Base-by-base conservation (phyloP, 1,140 invertebrate genomes). In the Heliconius melpomene region DNA sequence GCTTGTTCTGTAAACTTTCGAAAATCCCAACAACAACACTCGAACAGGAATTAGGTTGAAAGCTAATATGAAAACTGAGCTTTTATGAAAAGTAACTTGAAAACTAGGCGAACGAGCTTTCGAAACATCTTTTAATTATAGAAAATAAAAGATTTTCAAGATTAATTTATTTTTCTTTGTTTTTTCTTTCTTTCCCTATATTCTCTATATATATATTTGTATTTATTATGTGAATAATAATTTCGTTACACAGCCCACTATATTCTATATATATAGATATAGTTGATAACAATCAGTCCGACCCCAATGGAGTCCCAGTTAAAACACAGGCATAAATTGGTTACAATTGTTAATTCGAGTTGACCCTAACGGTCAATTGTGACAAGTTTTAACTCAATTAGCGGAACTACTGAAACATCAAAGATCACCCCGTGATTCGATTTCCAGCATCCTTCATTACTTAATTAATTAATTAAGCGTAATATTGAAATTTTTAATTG, bases 361-460 rank as follows among this genome's bases (percentile, higher is more conserved):
- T 82, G 80, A 82, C 80, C 80, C 54, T 57, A 78, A 79, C 73
- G 80, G 80, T 82, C 77, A 82, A 82, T 77, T 79, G 40, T 74
- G 80, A 79, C 80, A 79, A 72, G 76, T 72, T 81, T 76, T 82
- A 82, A 82, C 76, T 82, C 80, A 82, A 82, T 82, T 79, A 76
- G 52, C 38, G 60, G 74, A 70, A 75, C 77, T 82, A 82, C 74
- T 82, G 74, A 82, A 82, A 75, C 52, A 54, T 75, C 40, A 72
- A 72, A 72, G 71, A 36, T 54, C 23, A 29, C 1, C 46, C 29
- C 72, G 38, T 74, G 36, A 72, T 72, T 72, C 36, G 71, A 72
- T 72, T 72, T 54, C 46, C 23, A 75, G 54, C 74, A n/a, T 36
- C 29, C 46, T 75, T 75, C 46, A 57, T 57, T 66, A 26, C 3